Evolutionary conservation across 2,888 invertebrate species (phyloP), one percentile per base, ranked within the genome.

Genomic region (Caenorhabditis sulstoni): DNA sequence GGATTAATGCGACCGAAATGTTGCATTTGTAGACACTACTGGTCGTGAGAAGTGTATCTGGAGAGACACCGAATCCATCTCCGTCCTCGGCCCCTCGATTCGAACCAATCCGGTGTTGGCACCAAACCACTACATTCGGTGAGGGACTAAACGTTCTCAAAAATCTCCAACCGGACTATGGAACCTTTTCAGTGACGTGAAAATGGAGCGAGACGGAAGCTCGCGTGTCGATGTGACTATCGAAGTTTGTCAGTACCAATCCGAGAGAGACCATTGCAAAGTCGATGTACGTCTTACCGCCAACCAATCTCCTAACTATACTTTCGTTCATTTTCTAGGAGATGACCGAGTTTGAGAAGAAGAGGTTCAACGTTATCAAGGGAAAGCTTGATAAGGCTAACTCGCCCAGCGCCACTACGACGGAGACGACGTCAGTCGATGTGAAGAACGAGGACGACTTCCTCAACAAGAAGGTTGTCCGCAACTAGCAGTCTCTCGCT

Each of bases 101-200:
- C 58, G 86, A 52, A 82, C 85, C n/a, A 85, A 85, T 41, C 86
- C 86, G 47, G 86, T 86, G 5, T 67, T 86, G 44, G 86, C 83
- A 50, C 79, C 82, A 59, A 86, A 86, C 57, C 86, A 86, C 73
- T 86, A 85, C 65, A 85, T 86, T 66, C 59, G 86, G 82, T 82
- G 65, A 12, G 53, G 16, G 22, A 45, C 9, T 16, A 11, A 37
- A 41, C 14, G 41, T 8, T 59, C 0, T 18, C 45, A 45, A 45
- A 41, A 14, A n/a, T n/a, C n/a, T 16, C 9, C 8, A 1, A 58
- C 39, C 14, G n/a, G 16, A 4, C 18, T n/a, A 5, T 29, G 29
- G 5, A 11, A 14, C 49, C 11, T 22, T 77, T 79, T 39, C 57
- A 81, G 83, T 22, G 78, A 85, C 52, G 77, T 85, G 23, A 76